Evolutionary conservation across 2,797 vertebrate genomes (phyloP), one percentile per base, ranked within the genome.

Genomic region (Remorina albescens): DNA sequence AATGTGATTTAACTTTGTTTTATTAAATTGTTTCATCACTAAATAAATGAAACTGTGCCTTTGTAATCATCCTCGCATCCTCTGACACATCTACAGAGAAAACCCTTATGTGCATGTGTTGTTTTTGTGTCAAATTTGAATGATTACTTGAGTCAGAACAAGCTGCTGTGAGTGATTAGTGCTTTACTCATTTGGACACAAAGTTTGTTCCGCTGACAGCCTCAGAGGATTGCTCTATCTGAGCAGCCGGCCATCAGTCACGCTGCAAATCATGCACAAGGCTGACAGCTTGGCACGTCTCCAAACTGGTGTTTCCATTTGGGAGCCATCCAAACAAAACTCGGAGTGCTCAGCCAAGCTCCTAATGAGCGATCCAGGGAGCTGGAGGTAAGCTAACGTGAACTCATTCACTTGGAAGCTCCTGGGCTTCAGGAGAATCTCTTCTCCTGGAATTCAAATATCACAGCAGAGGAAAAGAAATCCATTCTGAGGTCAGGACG

Each of bases 231-330:
- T 0, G 37, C 72, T 77, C 46, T 42, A 32, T 70, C 71, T 41
- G 44, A 76, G 83, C 71, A 74, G 73, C 63, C 39, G 23, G 67
- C 85, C 80, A 83, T 91, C 88, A 82, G 80, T 91, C 87, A 89
- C 65, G 46, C 87, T 68, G 85, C 84, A 89, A 87, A 92, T 90
- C 89, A 83, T 76, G 75, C 74, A 44, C 34, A 26, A 58, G 64
- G 82, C 80, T 81, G 89, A 90, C 90, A 87, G 86, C 74, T 78
- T 91, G 93, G 92, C 87, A 26, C 32, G 0, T 55, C 70, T 88
- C 91, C 92, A 91, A 80, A 85, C 77, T 84, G 78, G 87, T 86
- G 88, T 91, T 93, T 93, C 86, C 91, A 91, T 92, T 90, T 94
- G 93, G 91, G 86, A 91, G 67, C 72, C 67, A 30, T 91, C 88